Conservation (phyloP, 2,888 invertebrate species). For the Mythimna loreyi region DNA sequence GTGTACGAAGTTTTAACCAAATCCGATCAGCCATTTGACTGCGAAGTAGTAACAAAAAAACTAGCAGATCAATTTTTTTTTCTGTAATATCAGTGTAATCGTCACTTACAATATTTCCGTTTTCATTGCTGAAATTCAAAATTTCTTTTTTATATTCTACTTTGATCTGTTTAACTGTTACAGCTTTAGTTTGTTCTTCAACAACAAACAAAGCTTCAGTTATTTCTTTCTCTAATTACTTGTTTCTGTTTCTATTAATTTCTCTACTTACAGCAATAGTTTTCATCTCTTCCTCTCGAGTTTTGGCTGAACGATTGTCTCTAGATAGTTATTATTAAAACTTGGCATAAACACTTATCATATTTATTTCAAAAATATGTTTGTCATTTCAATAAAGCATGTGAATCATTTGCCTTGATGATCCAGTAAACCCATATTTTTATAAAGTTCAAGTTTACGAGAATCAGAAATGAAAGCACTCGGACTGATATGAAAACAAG, state of each 20-base stretch:
- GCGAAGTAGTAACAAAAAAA: too few relatives aligned
- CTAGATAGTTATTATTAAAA: constrained; percentile 50
- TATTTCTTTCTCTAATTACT: too few relatives aligned
- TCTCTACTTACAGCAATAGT: background rate
- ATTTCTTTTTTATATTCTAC: background rate
- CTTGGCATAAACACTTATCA: constrained; percentile 52
- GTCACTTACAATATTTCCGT: constrained; percentile 1
- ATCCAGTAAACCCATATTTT: constrained; percentile 8
- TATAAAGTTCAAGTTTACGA: background rate
- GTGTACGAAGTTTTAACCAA: too few relatives aligned
- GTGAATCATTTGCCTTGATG: constrained; percentile 28
- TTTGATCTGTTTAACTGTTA: background rate
- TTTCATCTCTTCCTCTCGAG: background rate
- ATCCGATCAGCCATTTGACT: too few relatives aligned
- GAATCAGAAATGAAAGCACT: constrained; percentile 36
- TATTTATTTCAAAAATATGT: constrained; percentile 44
- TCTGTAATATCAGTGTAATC: background rate
- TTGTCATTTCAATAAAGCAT: constrained; percentile 24
- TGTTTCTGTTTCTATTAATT: background rate
- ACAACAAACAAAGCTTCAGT: background rate
- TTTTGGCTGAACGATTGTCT: constrained; percentile 37
- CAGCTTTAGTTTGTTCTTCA: background rate
- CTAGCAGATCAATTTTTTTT: too few relatives aligned
- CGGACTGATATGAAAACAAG: constrained; percentile 42
- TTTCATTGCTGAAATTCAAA: background rate